Base-by-base conservation (phyloP, 1,140 invertebrate genomes). In the Venustaconcha ellipsiformis region DNA sequence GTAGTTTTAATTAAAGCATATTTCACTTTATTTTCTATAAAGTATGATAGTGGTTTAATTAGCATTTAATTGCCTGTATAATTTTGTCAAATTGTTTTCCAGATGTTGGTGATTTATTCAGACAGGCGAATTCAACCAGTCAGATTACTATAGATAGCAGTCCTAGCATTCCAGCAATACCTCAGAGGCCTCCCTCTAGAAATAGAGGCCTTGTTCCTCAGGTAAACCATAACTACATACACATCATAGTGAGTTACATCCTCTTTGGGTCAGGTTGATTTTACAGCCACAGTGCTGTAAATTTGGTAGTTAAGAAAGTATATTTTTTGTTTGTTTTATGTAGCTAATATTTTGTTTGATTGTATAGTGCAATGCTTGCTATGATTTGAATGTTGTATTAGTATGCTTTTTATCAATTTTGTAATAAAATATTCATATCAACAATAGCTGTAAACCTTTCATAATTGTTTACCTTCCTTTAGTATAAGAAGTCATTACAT, bases 31-130 rank as follows among this genome's bases (percentile, higher is more conserved):
- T 48, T 48, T 48, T 48, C 37, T 48, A 48, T 48, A 48, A 6
- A 48, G 11, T 48, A 48, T 48, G 37, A 48, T 48, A 48, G 6
- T 48, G 37, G 11, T 48, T 48, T 48, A 6, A 6, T 48, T 48
- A 11, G 37, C 37, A 48, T 48, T 48, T 4, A 48, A 48, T 48
- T 48, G 37, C 37, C 11, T 48, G 11, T 48, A 48, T 48, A 48
- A 48, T 48, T 48, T 48, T 48, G 37, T 48, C 37, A 48, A 8
- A 48, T 62, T 64, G 20, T 70, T 66, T 73, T 80, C 48, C 79
- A 86, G 83, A 82, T 78, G 62, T 77, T 14, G 70, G 67, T 70
- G 83, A 83, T 75, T 56, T 82, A 68, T 65, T 81, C 14, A 84
- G 74, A 74, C 75, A 79, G 48, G 69, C 75, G 37, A 80, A 69